These are phyloP conservation scores for Aproaerema taeniolella DNA, from an alignment of 2,888 invertebrate genomes.

Conservation along the genomic window DNA sequence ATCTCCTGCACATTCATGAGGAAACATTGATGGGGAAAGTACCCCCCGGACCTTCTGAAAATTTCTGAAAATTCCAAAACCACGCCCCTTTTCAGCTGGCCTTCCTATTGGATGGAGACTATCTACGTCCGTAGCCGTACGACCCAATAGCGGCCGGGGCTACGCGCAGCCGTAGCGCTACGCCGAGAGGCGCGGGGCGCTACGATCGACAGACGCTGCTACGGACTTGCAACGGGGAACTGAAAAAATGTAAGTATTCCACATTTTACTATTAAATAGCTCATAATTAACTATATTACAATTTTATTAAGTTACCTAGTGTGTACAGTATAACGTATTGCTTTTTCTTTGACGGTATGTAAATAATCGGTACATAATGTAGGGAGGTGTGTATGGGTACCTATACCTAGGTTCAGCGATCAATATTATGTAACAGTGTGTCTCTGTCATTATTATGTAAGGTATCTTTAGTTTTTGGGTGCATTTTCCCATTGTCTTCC, in stretches of 20 bases:
- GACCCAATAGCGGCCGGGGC: conserved; percentile 56
- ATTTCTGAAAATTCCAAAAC: conserved; percentile 69
- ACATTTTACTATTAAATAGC: conserved; percentile 12
- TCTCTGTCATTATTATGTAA: conserved; percentile 6
- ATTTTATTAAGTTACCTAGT: too few relatives aligned
- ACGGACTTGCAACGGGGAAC: conserved; percentile 63
- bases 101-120: conserved; percentile 51
- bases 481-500: too few relatives aligned
- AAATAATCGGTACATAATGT: conserved; percentile 15
- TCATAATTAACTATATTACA: conserved; percentile 13
- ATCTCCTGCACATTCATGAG: conserved; percentile 34
- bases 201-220: conserved; percentile 67
- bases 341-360: too few relatives aligned
- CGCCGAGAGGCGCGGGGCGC: conserved; percentile 58
- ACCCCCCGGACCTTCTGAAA: conserved; percentile 61
- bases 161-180: conserved; percentile 68
- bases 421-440: conserved; percentile 19
- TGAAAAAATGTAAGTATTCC: conserved; percentile 63
- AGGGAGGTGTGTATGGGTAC: conserved; percentile 21
- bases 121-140: conserved; percentile 48
- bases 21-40: conserved; percentile 42
- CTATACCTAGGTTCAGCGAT: too few relatives aligned
- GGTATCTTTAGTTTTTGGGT: too few relatives aligned
- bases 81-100: conserved; percentile 58
- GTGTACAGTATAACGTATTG: too few relatives aligned